Evolutionary conservation across 2,888 invertebrate species (phyloP).

Genomic region (Lampropteryx suffumata): DNA sequence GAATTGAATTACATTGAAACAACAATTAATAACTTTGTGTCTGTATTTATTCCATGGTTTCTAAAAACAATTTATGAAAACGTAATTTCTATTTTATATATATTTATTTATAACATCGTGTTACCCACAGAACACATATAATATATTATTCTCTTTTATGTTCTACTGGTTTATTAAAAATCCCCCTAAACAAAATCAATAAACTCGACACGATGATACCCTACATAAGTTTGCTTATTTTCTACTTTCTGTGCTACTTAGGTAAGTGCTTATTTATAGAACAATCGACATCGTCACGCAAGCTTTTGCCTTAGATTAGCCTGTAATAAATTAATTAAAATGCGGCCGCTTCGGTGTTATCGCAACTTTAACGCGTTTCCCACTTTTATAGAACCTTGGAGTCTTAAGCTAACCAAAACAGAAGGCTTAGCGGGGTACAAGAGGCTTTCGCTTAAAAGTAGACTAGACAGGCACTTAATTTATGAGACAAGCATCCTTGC

Average conservation of each 20-base stretch:
- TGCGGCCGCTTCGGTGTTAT: constrained; percentile 27
- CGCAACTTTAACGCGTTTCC: constrained; percentile 24
- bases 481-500: not conserved
- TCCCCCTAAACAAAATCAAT: too few species aligned
- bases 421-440: constrained; percentile 7
- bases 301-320: constrained; percentile 26
- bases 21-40: too few species aligned
- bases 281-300: constrained; percentile 28
- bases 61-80: too few species aligned
- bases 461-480: constrained; percentile 3
- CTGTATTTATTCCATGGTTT: too few species aligned
- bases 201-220: not conserved
- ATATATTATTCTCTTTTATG: too few species aligned
- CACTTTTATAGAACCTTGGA: constrained; percentile 19
- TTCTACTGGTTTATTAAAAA: too few species aligned
- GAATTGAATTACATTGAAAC: too few species aligned
- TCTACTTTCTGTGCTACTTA: constrained; percentile 5
- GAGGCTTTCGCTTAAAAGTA: constrained; percentile 7
- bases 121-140: too few species aligned
- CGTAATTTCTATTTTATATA: too few species aligned
- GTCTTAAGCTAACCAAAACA: constrained; percentile 1
- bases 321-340: constrained; percentile 37
- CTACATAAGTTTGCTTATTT: not conserved
- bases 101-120: too few species aligned
- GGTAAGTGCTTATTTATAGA: constrained; percentile 9